Evolutionary conservation across 53 echinoderm and acorn worm species (phyloP).

Genomic region (Echinometra lucunter): DNA sequence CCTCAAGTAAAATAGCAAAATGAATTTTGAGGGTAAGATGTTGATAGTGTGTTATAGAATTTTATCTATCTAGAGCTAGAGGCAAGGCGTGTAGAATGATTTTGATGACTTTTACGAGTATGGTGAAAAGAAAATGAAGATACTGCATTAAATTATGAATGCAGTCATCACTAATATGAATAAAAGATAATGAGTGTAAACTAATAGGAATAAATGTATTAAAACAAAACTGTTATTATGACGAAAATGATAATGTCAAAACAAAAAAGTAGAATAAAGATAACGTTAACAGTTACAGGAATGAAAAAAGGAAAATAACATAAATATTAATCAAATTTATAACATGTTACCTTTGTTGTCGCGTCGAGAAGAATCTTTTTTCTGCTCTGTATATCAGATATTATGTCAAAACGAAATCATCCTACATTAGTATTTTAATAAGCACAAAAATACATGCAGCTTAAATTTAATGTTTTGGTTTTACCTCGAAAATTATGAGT

Average conservation of each 20-base stretch:
- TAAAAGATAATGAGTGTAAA: background rate
- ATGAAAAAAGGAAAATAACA: background rate
- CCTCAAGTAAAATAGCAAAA: too few relatives aligned
- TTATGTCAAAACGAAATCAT: background rate
- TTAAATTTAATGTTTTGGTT: background rate
- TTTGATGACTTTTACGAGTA: too few relatives aligned
- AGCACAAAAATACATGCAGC: background rate
- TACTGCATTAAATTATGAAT: too few relatives aligned
- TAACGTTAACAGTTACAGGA: background rate
- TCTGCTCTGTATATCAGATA: conserved; percentile 38
- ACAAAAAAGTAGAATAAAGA: background rate
- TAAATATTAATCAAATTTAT: background rate
- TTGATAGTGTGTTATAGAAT: too few relatives aligned
- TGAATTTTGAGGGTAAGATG: too few relatives aligned
- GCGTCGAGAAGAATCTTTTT: background rate
- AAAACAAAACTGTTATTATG: background rate
- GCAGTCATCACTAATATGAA: background rate
- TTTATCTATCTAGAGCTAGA: too few relatives aligned
- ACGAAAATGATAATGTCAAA: background rate
- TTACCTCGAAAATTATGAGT: background rate
- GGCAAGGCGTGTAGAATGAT: too few relatives aligned
- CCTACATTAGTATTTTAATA: background rate
- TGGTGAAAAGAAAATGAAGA: too few relatives aligned
- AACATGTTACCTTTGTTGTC: background rate
- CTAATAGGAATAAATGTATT: too few relatives aligned